These are phyloP conservation scores for Macroglossus sobrinus DNA, from an alignment of 2,113 vertebrate species.

Conservation along the genomic window DNA sequence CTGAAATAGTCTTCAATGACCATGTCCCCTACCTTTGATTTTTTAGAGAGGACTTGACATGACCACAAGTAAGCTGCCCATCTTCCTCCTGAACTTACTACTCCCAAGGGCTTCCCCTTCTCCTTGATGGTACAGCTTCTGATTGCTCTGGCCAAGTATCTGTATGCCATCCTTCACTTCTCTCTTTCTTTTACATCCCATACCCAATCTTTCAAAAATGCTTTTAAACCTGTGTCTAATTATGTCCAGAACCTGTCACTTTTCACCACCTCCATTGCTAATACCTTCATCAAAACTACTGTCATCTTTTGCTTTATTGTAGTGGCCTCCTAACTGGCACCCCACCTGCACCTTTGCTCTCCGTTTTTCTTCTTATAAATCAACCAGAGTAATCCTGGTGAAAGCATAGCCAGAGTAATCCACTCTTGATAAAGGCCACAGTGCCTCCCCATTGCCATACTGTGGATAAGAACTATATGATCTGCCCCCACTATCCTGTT, in stretches of 20 bases:
- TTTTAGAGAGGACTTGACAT: neutral
- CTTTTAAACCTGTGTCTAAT: neutral
- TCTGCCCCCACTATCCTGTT: neutral
- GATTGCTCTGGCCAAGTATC: neutral
- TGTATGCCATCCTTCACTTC: neutral
- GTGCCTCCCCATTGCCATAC: neutral
- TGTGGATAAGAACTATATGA: accelerated
- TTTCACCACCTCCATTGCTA: neutral
- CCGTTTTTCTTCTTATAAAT: neutral
- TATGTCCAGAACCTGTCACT: neutral
- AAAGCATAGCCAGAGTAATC: neutral
- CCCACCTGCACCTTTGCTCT: neutral
- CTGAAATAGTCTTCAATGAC: neutral
- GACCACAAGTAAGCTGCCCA: neutral
- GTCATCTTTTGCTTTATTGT: neutral
- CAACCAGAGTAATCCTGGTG: neutral
- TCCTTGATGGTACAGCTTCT: neutral
- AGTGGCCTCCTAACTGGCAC: neutral
- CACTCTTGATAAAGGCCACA: neutral
- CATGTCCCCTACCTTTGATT: neutral
- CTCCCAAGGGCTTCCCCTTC: neutral
- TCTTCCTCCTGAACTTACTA: neutral
- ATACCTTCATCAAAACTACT: neutral
- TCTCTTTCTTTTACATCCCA: neutral
- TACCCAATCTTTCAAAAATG: neutral